Base-by-base conservation (phyloP, 92 coral and sea anemone genomes). In the Porites divaricata region DNA sequence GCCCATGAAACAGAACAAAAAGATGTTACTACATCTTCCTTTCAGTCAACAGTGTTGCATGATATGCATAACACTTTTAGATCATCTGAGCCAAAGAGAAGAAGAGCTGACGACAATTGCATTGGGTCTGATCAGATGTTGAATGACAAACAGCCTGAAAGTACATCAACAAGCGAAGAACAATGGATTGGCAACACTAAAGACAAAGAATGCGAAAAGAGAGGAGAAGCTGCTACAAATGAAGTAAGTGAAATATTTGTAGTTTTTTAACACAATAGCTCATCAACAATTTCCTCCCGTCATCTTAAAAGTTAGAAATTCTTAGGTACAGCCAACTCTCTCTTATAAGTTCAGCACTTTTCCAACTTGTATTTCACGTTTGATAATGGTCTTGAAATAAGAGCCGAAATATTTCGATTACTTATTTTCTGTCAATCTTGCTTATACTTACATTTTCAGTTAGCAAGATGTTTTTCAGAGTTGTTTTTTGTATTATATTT, bases 81-180 rank as follows among this genome's bases (percentile, higher is more conserved):
- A 6, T 4, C 52, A 57, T 82, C 70, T 58, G 62, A 62, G 13
- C 72, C 79, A 25, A 82, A 82, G 28, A 28, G 64, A 22, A 71
- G 61, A 51, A 72, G 70, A 65, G 17, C n/a, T 72, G 79, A 48
- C 58, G 78, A 81, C 14, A 45, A 58, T 49, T 16, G 17, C 16
- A 80, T 19, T 54, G 15, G 15, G 15, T 6, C 26, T 8, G 6
- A 63, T 15, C 51, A 25, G 17, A n/a, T 54, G 52, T 10, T 9
- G 6, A 70, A 35, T n/a, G 56, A 73, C 17, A 49, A 23, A n/a
- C 49, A 9, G 9, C 2, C 12, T 41, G 14, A 11, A 26, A 12
- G 28, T 16, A 22, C 51, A 72, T 51, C 65, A 35, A 35, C 45
- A 17, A 72, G 75, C 62, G 17, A 82, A 61, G 62, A 82, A 57